Evolutionary conservation across 2,113 vertebrate species (phyloP), one percentile per base, ranked within the genome.

Genomic region (Engraulis encrasicolus): DNA sequence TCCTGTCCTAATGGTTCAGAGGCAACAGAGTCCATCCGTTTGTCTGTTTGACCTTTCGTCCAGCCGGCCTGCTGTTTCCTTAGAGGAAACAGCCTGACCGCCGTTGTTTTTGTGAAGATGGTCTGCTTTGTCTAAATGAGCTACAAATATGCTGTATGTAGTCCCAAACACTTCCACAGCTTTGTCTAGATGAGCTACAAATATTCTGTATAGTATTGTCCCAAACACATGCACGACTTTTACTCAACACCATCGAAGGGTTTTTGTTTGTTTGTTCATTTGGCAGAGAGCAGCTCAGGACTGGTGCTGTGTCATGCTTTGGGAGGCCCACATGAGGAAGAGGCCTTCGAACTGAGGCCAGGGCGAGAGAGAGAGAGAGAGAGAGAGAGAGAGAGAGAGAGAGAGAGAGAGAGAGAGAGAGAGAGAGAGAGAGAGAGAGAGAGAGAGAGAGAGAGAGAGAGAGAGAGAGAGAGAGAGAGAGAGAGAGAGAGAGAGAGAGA

Each of bases 251-350:
- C 15, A 74, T 14, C 2, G 31, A n/a, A n/a, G 66, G 66, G 14
- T 31, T 31, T 71, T 71, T 66, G 27, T 66, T 71, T 71, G n/a
- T n/a, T n/a, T n/a, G n/a, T n/a, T n/a, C n/a, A n/a, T n/a, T 71
- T 71, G 61, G 61, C 61, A 71, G n/a, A n/a, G n/a, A n/a, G 61
- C 61, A 12, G 27, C 11, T 3, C 61, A 71, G 58, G 20, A 66
- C 58, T 9, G 58, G n/a, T n/a, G n/a, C n/a, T 11, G 6, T 66
- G 11, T 23, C 58, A 66, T 27, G 58, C n/a, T 23, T 2, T n/a
- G 40, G 9, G 40, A 45, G 14, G 58, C 27, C 58, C 58, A 66
- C 66, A 74, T 36, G 27, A n/a, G n/a, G n/a, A 31, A 71, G 58
- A 61, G 58, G 58, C 61, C 61, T 71, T 71, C 11, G 27, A 71